Percentiles rank a stretch among this genome's conserved stretches.
phyloP scores from a whole-genome alignment of 2,888 invertebrate species.

The Monopis laevigella region DNA sequence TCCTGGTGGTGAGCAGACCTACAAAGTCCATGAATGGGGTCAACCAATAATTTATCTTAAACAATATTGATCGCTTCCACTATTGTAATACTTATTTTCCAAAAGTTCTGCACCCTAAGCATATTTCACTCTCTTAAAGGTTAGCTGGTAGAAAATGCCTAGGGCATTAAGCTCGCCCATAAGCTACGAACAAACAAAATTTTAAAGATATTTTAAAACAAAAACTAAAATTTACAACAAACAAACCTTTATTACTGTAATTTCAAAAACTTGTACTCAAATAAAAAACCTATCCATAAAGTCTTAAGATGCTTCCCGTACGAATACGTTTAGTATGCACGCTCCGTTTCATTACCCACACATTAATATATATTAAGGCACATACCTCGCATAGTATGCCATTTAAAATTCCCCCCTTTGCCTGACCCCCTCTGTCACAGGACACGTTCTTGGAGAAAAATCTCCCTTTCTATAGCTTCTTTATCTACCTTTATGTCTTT shows the following conservation, averaged over 20 bases:
- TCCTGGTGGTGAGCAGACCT: too few relatives aligned
- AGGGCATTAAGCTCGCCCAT: too few relatives aligned
- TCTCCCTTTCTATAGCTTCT: slow-evolving; percentile 11
- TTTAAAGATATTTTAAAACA: too few relatives aligned
- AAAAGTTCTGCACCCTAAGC: too few relatives aligned
- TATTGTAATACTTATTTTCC: too few relatives aligned
- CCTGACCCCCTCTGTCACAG: slow-evolving; percentile 15
- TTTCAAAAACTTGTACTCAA: neutral
- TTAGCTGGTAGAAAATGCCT: too few relatives aligned
- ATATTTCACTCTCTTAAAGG: too few relatives aligned
- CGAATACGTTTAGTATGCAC: slow-evolving; percentile 24
- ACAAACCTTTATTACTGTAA: neutral
- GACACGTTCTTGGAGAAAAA: slow-evolving; percentile 19
- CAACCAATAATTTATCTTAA: too few relatives aligned
- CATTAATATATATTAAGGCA: slow-evolving; percentile 37
- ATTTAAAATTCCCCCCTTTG: slow-evolving; percentile 29
- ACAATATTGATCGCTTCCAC: too few relatives aligned
- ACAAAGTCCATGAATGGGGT: too few relatives aligned
- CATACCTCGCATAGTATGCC: slow-evolving; percentile 17
- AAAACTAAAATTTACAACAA: neutral
- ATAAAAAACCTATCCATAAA: neutral
- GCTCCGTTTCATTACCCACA: slow-evolving; percentile 32
- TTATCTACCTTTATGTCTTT: slow-evolving; percentile 5
- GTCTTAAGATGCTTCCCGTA: neutral
- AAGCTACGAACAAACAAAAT: too few relatives aligned